These are phyloP conservation scores for Carposina sasakii DNA, from an alignment of 1,140 invertebrate genomes.

Conservation along the genomic window DNA sequence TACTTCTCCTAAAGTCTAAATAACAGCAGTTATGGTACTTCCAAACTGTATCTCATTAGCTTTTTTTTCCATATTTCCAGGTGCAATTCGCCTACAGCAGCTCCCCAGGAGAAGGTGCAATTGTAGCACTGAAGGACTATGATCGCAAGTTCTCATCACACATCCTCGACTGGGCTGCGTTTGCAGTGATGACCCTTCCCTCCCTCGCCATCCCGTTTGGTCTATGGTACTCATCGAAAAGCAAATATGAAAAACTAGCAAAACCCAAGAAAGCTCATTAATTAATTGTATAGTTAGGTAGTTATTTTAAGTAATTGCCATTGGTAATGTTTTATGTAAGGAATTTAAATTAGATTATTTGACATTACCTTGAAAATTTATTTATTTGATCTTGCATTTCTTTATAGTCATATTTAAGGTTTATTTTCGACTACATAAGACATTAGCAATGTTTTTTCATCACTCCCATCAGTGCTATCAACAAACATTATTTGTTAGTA, in stretches of 20 bases:
- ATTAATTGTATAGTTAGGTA: conserved; percentile 30
- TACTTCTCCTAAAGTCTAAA: too few relatives aligned
- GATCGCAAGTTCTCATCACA: conserved; percentile 99
- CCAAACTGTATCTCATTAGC: too few relatives aligned
- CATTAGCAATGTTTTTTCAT: conserved; percentile 34
- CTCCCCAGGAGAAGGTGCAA: conserved; percentile 96
- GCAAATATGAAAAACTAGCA: conserved; percentile 90
- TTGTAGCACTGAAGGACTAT: conserved; percentile 96
- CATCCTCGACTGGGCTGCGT: conserved; percentile 96
- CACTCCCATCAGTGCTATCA: conserved; percentile 26
- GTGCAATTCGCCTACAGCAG: conserved; percentile 91
- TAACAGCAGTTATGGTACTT: too few relatives aligned
- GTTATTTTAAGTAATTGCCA: conserved; percentile 14
- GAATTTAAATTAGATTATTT: background rate
- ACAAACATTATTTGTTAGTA: conserved; percentile 16
- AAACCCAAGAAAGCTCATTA: conserved; percentile 78
- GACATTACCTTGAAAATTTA: background rate
- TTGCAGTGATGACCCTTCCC: conserved; percentile 96
- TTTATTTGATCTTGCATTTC: too few relatives aligned
- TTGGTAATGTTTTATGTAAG: conserved; percentile 39
- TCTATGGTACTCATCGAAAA: conserved; percentile 95
- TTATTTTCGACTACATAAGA: conserved; percentile 11
- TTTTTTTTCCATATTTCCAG: conserved; percentile 62
- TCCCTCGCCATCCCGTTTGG: conserved; percentile 95
- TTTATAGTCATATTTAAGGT: too few relatives aligned